Evolutionary conservation across 2,888 invertebrate genomes (phyloP), one percentile per base, ranked within the genome.

Genomic region (Drosophila rubida): DNA sequence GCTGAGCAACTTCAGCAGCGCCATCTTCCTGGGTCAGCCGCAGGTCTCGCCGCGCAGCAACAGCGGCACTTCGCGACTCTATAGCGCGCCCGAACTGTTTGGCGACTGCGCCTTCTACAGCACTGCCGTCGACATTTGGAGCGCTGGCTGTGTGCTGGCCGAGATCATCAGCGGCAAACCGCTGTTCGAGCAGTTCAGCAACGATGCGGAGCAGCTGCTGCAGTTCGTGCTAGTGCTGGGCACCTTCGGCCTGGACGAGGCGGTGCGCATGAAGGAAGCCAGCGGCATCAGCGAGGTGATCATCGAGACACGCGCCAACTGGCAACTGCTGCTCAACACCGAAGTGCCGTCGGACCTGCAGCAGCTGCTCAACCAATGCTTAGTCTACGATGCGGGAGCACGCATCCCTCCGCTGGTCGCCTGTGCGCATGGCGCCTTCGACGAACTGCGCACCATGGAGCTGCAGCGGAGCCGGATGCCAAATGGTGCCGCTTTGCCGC

Each of bases 191-290:
- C 99, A 99, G 51, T 98, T 98, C 93, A 97, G n/a, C 0, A 32
- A 97, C 60, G 98, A 98, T 53, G 98, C 98, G 53, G 98, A 99
- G 93, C 99, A 99, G 92, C 94, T 99, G 90, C 98, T 99, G 83
- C 98, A 99, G 93, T 99, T 99, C 91, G 98, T 99, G 92, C 98
- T 98, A 94, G 97, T 98, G 83, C 94, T 99, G 90, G 99, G 99
- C 81, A 98, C 98, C 80, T 98, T 98, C 39, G 98, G 98, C 76
- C 95, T 98, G 90, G 98, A 99, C 93, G 98, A 22, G 0, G 64
- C 45, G 1, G 66, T 72, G 0, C 22, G 25, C 3, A 2, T 80
- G 0, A 25, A 7, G 0, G 11, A 14, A 0, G 41, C 46, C 32
- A 60, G 67, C 8, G 50, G 51, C 22, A 7, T 61, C 1, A 2